Base-by-base conservation (phyloP, 1,140 invertebrate genomes). In the Sitobion miscanthi region DNA sequence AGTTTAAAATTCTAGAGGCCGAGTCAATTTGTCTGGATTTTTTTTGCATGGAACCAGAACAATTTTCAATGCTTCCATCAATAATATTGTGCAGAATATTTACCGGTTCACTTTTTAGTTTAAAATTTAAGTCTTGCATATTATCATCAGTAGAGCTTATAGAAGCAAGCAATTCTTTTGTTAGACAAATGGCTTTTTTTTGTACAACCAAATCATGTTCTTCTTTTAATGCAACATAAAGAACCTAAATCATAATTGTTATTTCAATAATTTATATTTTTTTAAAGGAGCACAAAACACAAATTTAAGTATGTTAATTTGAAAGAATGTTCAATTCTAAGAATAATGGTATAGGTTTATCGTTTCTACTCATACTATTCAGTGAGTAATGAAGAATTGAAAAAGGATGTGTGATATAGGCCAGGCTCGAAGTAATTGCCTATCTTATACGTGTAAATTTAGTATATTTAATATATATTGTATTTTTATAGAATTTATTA, bases 191-290 rank as follows among this genome's bases (percentile, higher is more conserved):
- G 8, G 91, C 91, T 42, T 83, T 93, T 54, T 93, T 93, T 86
- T 93, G 91, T 57, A 93, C 91, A 30, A 54, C 82, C 25, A 93
- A 93, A 93, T 93, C 91, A 57, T 52, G n/a, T 86, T 93, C 91
- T 42, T 93, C 91, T 52, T 93, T 86, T 54, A 93, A 85, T 52
- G 91, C 91, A 1, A 85, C 9, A 57, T 86, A 85, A 85, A 92
- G 49, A 23, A 92, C 91, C 77, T 92, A 85, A 54, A 83, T 54
- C 0, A 91, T 6, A 11, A 83, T 49, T 35, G 20, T 87, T 49
- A 86, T 30, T 30, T 45, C 8, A 9, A 25, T 23, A 45, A 85
- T 83, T 83, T 83, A 83, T 38, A 85, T 42, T 14, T 42, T 42
- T 42, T 42, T 42, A 42, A 42, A 42, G 42, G 42, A 42, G 3